Conservation (phyloP, 2,888 invertebrate species). For the Byasa hedistus region DNA sequence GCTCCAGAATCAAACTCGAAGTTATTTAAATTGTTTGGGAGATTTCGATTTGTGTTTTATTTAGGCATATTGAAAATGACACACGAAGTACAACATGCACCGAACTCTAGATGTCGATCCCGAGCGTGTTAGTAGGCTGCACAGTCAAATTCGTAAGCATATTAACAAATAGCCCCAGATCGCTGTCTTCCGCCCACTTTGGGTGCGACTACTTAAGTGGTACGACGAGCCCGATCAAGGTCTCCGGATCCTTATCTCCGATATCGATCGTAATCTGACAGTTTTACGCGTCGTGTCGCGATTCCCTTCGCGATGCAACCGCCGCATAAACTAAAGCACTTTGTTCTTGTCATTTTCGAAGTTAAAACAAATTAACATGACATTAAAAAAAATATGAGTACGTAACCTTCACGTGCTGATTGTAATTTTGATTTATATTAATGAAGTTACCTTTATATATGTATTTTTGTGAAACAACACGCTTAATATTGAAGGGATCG, state of each 20-base stretch:
- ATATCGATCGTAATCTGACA: conserved; percentile 72
- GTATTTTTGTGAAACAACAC: too few species aligned
- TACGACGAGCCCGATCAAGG: not conserved
- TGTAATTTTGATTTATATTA: not conserved
- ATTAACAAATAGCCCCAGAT: conserved; percentile 18
- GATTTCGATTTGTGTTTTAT: too few species aligned
- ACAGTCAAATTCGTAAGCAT: conserved; percentile 5
- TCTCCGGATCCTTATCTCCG: conserved; percentile 58
- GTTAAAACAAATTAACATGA: conserved; percentile 35
- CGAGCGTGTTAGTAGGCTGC: not conserved
- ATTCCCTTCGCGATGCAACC: conserved; percentile 54
- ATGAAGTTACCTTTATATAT: too few species aligned
- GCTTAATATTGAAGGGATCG: too few species aligned
- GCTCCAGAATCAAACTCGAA: too few species aligned
- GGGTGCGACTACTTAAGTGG: conserved; percentile 10
- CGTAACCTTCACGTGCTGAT: not conserved
- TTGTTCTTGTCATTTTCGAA: conserved; percentile 35
- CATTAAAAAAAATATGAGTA: conserved; percentile 15
- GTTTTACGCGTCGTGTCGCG: conserved; percentile 69
- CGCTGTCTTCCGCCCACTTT: not conserved
- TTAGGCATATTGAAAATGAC: too few species aligned
- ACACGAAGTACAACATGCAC: not conserved
- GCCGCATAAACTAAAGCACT: conserved; percentile 37
- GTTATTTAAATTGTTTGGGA: too few species aligned
- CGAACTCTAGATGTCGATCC: not conserved